phyloP scores from a whole-genome alignment of 2,113 vertebrate species.

The Calyptomena viridis region DNA sequence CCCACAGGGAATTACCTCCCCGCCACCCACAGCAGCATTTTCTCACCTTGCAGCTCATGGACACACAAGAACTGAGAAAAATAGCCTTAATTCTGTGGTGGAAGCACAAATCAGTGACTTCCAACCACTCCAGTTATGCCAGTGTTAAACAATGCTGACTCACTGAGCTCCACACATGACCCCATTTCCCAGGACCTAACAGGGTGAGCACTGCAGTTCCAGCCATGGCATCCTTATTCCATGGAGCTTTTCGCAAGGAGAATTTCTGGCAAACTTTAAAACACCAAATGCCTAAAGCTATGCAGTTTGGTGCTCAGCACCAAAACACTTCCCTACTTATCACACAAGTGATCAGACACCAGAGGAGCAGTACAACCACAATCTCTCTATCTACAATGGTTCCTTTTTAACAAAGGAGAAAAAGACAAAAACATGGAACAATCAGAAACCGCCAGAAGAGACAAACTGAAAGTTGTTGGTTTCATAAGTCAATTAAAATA shows the following conservation, averaged over 20 bases:
- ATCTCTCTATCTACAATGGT: background rate
- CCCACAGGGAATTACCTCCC: background rate
- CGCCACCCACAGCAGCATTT: background rate
- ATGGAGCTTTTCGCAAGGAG: background rate
- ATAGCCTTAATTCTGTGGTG: background rate
- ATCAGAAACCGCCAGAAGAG: background rate
- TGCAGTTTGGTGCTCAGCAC: background rate
- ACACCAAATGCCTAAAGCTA: background rate
- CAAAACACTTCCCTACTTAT: background rate
- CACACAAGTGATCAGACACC: background rate
- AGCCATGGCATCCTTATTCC: background rate
- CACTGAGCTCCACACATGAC: background rate
- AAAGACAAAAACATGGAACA: background rate
- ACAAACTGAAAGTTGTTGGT: background rate
- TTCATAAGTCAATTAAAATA: conserved; percentile 5
- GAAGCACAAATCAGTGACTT: background rate
- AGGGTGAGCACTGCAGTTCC: background rate
- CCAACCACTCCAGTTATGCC: background rate
- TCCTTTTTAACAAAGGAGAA: background rate
- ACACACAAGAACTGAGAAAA: background rate
- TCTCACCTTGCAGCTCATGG: background rate
- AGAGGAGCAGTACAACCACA: background rate
- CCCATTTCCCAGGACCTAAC: background rate
- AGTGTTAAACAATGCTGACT: background rate
- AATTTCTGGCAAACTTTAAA: background rate